Percentiles rank a stretch among this genome's conserved stretches.
phyloP scores from a whole-genome alignment of 2,797 vertebrate genomes.

The Scolopax rusticola region DNA sequence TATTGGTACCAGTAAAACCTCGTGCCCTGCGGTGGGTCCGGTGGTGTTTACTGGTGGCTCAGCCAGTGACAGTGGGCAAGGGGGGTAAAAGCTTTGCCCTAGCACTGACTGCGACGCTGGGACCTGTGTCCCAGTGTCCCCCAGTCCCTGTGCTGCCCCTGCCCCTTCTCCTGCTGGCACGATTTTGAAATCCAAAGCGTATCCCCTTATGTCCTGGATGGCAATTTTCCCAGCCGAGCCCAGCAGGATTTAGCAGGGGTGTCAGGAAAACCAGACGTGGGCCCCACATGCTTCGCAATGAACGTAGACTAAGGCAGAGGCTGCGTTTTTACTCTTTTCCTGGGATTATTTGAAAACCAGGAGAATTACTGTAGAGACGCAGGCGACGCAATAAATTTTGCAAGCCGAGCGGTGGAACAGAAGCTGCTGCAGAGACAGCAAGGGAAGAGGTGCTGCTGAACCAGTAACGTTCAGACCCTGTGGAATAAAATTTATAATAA shows the following conservation, averaged over 20 bases:
- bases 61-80: not conserved
- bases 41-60: not conserved
- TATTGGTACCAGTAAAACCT: not conserved
- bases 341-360: not conserved
- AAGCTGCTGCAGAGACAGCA: not conserved
- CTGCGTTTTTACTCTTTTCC: not conserved
- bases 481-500: not conserved
- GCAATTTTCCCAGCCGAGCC: not conserved
- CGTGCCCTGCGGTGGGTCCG: not conserved
- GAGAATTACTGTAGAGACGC: not conserved
- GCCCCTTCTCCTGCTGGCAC: not conserved
- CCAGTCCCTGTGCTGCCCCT: accelerated
- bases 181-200: not conserved
- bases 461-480: not conserved
- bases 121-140: not conserved
- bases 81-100: not conserved
- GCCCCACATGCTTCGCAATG: not conserved
- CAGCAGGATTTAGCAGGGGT: not conserved
- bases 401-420: not conserved
- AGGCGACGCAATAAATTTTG: not conserved
- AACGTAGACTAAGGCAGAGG: not conserved
- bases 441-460: not conserved
- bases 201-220: not conserved
- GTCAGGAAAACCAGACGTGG: not conserved
- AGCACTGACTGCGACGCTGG: accelerated